Evolutionary conservation across 2,797 vertebrate species (phyloP).

Genomic region (Selene dorsalis): DNA sequence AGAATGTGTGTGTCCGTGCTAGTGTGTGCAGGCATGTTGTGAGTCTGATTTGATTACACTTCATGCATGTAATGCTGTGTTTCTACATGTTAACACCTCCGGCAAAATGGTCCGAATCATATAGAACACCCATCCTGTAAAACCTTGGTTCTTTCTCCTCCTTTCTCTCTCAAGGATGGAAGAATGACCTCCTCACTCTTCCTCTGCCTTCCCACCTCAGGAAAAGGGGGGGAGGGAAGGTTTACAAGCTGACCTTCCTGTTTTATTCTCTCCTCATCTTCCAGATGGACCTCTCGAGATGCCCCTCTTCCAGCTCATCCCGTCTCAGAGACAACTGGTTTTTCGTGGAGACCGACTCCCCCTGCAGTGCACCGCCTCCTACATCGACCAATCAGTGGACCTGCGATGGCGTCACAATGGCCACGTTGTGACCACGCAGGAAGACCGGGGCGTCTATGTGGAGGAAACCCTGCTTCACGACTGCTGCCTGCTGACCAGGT

Average conservation of each 20-base stretch:
- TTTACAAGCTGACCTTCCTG: conserved; percentile 37
- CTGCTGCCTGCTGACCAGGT: conserved; percentile 94
- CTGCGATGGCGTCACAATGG: conserved; percentile 89
- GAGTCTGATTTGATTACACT: conserved; percentile 8
- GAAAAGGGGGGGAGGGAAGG: neutral
- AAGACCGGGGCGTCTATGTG: conserved; percentile 87
- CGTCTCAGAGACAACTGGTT: conserved; percentile 92
- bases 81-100: neutral
- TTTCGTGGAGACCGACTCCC: conserved; percentile 92
- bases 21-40: neutral
- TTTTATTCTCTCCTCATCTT: conserved; percentile 38
- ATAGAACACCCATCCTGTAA: neutral
- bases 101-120: neutral
- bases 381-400: conserved; percentile 83
- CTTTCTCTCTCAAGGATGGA: conserved; percentile 21
- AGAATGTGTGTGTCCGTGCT: neutral
- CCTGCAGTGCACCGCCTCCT: conserved; percentile 91
- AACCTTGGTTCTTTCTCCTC: neutral
- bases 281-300: conserved; percentile 89
- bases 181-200: conserved; percentile 19
- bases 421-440: conserved; percentile 80
- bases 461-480: conserved; percentile 92
- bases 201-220: neutral
- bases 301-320: conserved; percentile 92
- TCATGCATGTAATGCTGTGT: neutral